Evolutionary conservation across 2,113 vertebrate species (phyloP).

Genomic region (Chitala chitala): DNA sequence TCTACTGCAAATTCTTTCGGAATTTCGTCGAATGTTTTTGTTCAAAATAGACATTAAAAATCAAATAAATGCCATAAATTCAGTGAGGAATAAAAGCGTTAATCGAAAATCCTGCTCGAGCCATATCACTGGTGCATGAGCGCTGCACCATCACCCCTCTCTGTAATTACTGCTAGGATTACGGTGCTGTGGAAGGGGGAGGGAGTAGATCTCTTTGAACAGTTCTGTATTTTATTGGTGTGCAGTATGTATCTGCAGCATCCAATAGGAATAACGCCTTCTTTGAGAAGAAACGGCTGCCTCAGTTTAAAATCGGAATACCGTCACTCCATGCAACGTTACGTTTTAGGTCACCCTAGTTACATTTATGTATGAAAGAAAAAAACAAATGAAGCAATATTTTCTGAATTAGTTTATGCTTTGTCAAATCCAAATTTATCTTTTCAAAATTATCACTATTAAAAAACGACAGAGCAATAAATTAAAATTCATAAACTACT

Average conservation of each 20-base stretch:
- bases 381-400: too few species aligned
- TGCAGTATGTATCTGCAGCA: conserved; percentile 35
- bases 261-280: conserved; percentile 56
- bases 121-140: conserved; percentile 40
- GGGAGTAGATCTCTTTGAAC: conserved; percentile 65
- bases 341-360: too few species aligned
- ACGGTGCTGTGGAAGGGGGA: conserved; percentile 51
- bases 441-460: too few species aligned
- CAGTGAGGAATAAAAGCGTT: conserved; percentile 28
- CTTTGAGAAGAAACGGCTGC: too few species aligned
- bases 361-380: too few species aligned
- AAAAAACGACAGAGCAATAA: too few species aligned
- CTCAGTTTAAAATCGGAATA: too few species aligned
- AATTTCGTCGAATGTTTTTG: conserved; percentile 35
- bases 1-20: conserved; percentile 67
- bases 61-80: neutral
- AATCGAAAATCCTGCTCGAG: conserved; percentile 36
- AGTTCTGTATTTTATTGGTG: conserved; percentile 61
- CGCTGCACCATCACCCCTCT: conserved; percentile 34
- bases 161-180: conserved; percentile 49
- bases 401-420: too few species aligned
- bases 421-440: too few species aligned
- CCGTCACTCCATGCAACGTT: too few species aligned
- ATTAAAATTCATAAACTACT: too few species aligned
- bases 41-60: neutral